Base-by-base conservation (phyloP, 2,888 invertebrate species). In the Himalopsyche japonica region DNA sequence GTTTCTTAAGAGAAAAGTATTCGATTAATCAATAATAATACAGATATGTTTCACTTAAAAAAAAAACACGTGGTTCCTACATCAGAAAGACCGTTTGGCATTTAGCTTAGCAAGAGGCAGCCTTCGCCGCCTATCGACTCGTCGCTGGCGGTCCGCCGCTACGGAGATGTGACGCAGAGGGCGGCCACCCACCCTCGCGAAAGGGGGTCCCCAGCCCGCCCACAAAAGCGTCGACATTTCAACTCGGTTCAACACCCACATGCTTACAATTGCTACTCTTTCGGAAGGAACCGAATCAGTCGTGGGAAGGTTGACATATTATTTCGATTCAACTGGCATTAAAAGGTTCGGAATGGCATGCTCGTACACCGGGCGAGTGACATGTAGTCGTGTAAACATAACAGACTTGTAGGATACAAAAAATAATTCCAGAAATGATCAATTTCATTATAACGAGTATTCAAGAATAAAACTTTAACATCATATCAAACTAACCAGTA, bases 111-210 rank as follows among this genome's bases (percentile, higher is more conserved):
- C 20, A 20, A 57, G 20, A 57, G 57, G 57, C 57, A 57, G 3
- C 15, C 57, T 20, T 6, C 20, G 57, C 20, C 20, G 57, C 57
- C 20, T 24, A 57, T 57, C 57, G 57, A 57, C 57, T 57, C 57
- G 57, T 20, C 57, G 57, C 57, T 5, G 7, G 57, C 20, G 57
- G 57, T 57, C 57, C 57, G 48, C 48, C 20, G 57, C 57, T n/a
- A 57, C 57, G 20, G 12, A n/a, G 57, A 57, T 24, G 57, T 77
- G 85, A 85, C 78, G 83, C 47, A 82, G 82, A 57, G 48, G 80
- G 82, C 70, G 70, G 27, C 37, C 57, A 27, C 10, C 27, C 8
- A 18, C 80, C n/a, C 49, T 43, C 57, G 34, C 57, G 57, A 64
- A 57, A 57, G 20, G 57, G 57, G 57, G 20, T 20, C 8, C 43